Base-by-base conservation (phyloP, 2,797 vertebrate genomes). In the Hypotaenidia okinawae region DNA sequence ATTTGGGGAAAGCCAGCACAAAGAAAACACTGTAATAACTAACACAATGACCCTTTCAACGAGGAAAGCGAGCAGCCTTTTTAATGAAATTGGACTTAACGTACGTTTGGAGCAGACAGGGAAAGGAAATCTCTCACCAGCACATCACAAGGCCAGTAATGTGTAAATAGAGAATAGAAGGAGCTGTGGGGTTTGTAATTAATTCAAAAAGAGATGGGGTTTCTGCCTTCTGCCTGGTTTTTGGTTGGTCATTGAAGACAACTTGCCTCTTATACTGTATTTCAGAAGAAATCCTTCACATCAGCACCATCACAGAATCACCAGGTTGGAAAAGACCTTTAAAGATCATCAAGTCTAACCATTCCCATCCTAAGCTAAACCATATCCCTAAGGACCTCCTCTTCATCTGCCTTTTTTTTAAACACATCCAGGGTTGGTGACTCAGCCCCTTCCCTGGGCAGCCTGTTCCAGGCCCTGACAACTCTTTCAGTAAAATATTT, bases 11-110 rank as follows among this genome's bases (percentile, higher is more conserved):
- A 96, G 91, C 0, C 24, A 96, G 85, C 83, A 96, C 93, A 96
- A 96, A 96, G 95, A 70, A 91, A 95, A 96, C 94, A 93, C 93
- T 96, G 95, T 95, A 95, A 95, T 89, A 96, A 92, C 82, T 32
- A 49, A 76, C 90, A 96, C 95, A 97, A 95, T 95, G 94, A 95
- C 90, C 85, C 95, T 95, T 97, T 96, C 91, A 96, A 77, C 47
- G 25, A 47, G 93, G 75, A 82, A 75, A 92, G 90, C 27, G 8
- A 94, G 88, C 93, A 79, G 95, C 52, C 88, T 84, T 68, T 82
- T 92, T 77, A 94, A 94, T 87, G 94, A 93, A 94, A 93, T 83
- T 89, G 95, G 95, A 90, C 96, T 90, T 84, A 47, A 79, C 41
- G 39, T 87, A 82, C 11, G 2, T 93, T 94, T 89, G 93, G 93